phyloP scores from a whole-genome alignment of 2,888 invertebrate genomes.

The Gari tellinella region DNA sequence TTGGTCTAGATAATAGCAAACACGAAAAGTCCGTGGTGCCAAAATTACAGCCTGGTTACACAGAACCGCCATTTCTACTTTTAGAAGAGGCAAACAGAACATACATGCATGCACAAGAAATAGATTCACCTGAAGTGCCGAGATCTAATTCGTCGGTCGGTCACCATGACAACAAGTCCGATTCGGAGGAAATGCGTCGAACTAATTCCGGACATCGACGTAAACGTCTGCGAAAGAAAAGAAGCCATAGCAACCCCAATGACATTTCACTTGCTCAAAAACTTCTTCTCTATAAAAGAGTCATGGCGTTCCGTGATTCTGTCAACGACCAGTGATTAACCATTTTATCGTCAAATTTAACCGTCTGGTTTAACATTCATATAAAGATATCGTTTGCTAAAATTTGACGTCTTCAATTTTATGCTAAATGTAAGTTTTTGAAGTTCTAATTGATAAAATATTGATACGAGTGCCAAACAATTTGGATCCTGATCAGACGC shows the following conservation, averaged over 20 bases:
- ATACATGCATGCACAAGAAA: slow-evolving; percentile 18
- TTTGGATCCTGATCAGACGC: too few relatives aligned
- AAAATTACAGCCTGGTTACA: slow-evolving; percentile 48
- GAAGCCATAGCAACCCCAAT: slow-evolving; percentile 37
- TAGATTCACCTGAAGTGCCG: background rate
- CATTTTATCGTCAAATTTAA: too few relatives aligned
- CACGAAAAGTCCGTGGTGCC: slow-evolving; percentile 25
- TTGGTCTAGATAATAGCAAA: slow-evolving; percentile 22
- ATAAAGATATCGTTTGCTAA: too few relatives aligned
- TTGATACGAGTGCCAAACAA: too few relatives aligned
- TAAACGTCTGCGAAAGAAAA: slow-evolving; percentile 19
- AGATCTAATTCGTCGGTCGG: slow-evolving; percentile 25
- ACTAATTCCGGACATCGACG: slow-evolving; percentile 5
- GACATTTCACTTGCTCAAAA: slow-evolving; percentile 53
- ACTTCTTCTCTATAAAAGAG: slow-evolving; percentile 45
- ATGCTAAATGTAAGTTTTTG: too few relatives aligned
- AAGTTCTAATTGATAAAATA: too few relatives aligned
- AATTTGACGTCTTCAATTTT: too few relatives aligned
- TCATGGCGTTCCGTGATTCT: slow-evolving; percentile 51
- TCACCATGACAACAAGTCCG: slow-evolving; percentile 55
- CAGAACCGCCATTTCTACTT: slow-evolving; percentile 42
- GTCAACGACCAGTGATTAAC: too few relatives aligned
- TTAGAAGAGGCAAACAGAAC: slow-evolving; percentile 37
- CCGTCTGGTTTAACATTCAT: too few relatives aligned
- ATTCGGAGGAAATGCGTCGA: slow-evolving; percentile 32